phyloP scores from a whole-genome alignment of 2,797 vertebrate genomes.

The Eupleurogrammus muticus region DNA sequence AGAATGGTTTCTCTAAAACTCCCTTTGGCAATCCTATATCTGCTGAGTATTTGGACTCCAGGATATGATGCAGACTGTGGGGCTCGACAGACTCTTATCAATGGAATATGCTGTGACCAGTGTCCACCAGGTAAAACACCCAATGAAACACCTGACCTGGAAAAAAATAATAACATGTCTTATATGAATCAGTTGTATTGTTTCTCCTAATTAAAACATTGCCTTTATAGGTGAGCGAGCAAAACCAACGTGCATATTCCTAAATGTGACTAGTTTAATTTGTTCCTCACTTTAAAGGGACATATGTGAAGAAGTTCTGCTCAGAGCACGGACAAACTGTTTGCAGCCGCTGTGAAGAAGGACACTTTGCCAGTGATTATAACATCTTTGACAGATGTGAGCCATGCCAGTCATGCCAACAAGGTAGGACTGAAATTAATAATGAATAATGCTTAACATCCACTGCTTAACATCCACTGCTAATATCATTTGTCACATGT shows the following conservation, averaged over 20 bases:
- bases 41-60: slow-evolving; percentile 28
- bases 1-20: slow-evolving; percentile 53
- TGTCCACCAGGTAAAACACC: slow-evolving; percentile 76
- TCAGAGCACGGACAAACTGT: background rate
- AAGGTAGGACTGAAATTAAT: slow-evolving; percentile 53
- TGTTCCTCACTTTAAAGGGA: slow-evolving; percentile 59
- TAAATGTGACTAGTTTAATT: background rate
- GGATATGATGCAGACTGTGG: slow-evolving; percentile 23
- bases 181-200: slow-evolving; percentile 11
- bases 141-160: background rate
- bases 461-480: too few relatives aligned
- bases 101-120: slow-evolving; percentile 59
- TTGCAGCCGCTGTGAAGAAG: slow-evolving; percentile 62
- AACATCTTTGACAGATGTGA: slow-evolving; percentile 47
- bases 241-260: background rate
- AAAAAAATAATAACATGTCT: slow-evolving; percentile 3
- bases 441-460: too few relatives aligned
- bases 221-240: background rate
- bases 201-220: background rate
- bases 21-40: slow-evolving; percentile 9
- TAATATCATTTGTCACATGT: too few relatives aligned
- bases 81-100: accelerated
- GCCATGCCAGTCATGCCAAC: slow-evolving; percentile 52
- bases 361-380: background rate
- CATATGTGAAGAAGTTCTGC: slow-evolving; percentile 44